Evolutionary conservation across 1,140 invertebrate species (phyloP).

Genomic region (Drosophila pallidifrons): DNA sequence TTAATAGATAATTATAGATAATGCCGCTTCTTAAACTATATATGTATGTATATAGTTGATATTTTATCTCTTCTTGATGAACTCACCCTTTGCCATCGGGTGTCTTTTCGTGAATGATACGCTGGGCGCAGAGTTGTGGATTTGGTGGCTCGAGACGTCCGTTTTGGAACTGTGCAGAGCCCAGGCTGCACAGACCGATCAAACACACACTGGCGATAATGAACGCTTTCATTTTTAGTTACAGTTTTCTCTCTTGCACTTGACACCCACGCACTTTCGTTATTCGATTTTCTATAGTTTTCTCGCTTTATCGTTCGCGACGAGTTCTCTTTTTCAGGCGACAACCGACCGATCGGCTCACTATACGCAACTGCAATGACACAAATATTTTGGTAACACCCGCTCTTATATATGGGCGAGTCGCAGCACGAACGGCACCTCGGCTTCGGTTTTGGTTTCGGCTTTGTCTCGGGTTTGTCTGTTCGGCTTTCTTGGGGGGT

Average conservation of each 20-base stretch:
- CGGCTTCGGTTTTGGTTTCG: neutral
- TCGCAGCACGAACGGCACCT: constrained; percentile 4
- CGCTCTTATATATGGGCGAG: constrained; percentile 66
- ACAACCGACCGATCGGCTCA: constrained; percentile 65
- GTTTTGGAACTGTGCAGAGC: constrained; percentile 88
- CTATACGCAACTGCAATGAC: constrained; percentile 74
- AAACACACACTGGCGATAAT: constrained; percentile 84
- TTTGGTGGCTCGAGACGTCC: constrained; percentile 90
- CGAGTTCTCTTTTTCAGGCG: constrained; percentile 15
- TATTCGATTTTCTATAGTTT: constrained; percentile 19
- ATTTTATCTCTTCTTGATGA: neutral
- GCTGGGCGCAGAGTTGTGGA: constrained; percentile 90
- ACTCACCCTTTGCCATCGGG: constrained; percentile 86
- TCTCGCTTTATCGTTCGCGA: constrained; percentile 30
- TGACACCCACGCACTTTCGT: constrained; percentile 66
- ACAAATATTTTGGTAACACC: constrained; percentile 68
- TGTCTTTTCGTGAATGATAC: constrained; percentile 88
- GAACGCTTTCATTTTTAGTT: constrained; percentile 85
- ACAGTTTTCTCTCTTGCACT: constrained; percentile 34
- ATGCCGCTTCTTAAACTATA: neutral
- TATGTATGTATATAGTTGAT: constrained; percentile 1
- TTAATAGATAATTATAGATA: constrained; percentile 7
- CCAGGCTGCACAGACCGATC: constrained; percentile 85
- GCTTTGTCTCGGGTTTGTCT: neutral
- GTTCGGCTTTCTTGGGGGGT: neutral